Percentiles rank a stretch among this genome's conserved stretches.
These are phyloP conservation scores for Sitodiplosis mosellana DNA, from an alignment of 1,140 invertebrate species.

Conservation along the genomic window DNA sequence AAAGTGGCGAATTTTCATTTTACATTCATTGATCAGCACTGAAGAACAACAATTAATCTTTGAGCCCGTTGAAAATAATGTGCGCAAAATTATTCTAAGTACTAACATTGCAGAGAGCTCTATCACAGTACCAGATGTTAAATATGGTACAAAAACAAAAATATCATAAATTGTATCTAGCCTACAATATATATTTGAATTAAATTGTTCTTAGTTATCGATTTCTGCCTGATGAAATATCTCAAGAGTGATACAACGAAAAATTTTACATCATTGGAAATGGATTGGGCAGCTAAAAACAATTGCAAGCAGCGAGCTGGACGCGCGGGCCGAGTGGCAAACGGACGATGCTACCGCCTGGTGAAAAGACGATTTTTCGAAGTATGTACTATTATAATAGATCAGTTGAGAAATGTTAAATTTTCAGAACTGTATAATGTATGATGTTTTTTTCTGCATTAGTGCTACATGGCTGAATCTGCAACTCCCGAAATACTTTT, in stretches of 20 bases:
- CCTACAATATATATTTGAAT: conserved; percentile 3
- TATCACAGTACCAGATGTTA: conserved; percentile 84
- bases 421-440: no score
- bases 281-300: conserved; percentile 76
- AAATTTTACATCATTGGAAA: conserved; percentile 59
- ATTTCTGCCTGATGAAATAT: conserved; percentile 85
- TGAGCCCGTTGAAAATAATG: neutral
- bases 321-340: conserved; percentile 67
- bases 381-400: conserved; percentile 9
- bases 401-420: no score
- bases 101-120: conserved; percentile 97
- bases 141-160: conserved; percentile 42
- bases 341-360: conserved; percentile 75
- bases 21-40: conserved; percentile 18
- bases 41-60: conserved; percentile 16
- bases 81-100: conserved; percentile 68
- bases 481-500: conserved; percentile 56
- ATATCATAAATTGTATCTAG: neutral
- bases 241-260: conserved; percentile 50
- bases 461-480: conserved; percentile 23
- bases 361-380: conserved; percentile 55
- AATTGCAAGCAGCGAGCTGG: conserved; percentile 83
- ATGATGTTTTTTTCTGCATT: no score
- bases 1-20: conserved; percentile 2
- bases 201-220: conserved; percentile 53